Evolutionary conservation across 1,140 invertebrate species (phyloP), one percentile per base, ranked within the genome.

Genomic region (Drosophila kanapiae): DNA sequence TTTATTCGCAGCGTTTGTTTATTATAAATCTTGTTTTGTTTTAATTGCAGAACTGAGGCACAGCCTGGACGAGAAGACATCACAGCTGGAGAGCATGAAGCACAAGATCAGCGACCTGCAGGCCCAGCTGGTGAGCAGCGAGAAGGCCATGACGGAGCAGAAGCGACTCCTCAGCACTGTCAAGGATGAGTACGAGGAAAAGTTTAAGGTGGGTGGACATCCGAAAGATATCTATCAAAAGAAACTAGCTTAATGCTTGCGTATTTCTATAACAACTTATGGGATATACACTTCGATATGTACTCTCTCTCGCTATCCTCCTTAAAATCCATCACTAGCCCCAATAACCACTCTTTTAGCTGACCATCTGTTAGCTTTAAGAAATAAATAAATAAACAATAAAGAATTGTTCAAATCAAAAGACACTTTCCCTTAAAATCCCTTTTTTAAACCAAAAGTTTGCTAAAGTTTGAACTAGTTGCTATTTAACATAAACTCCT

Each of bases 161-260:
- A 95, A 95, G 80, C 93, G 94, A 40, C 79, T 93, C 6, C 72
- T 95, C 4, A 93, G 94, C 72, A 91, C 92, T 14, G 91, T 94
- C 8, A 94, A 94, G 71, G 93, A 95, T 77, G 94, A 94, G 83
- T 94, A 93, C 62, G 86, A 94, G 48, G 93, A 94, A 80, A 90
- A 92, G 82, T 91, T 94, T 33, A 93, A 93, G 91, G 94, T 94
- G 74, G 51, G 70, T 37, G 9, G 6, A 16, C 9, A 18, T 14
- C 1, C 35, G 13, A 45, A 45, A 18, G 16, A 16, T 16, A 6
- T 42, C 6, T 8, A 9, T 9, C 3, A 18, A 16, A 18, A 18
- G 35, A 9, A 11, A 2, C 23, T 23, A 37, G 35, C 31, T 23
- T 23, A 23, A 23, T 23, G 23, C 3, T 23, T 23, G 23, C 23